Evolutionary conservation across 2,113 vertebrate genomes (phyloP).

Genomic region (Tyrannus savana): DNA sequence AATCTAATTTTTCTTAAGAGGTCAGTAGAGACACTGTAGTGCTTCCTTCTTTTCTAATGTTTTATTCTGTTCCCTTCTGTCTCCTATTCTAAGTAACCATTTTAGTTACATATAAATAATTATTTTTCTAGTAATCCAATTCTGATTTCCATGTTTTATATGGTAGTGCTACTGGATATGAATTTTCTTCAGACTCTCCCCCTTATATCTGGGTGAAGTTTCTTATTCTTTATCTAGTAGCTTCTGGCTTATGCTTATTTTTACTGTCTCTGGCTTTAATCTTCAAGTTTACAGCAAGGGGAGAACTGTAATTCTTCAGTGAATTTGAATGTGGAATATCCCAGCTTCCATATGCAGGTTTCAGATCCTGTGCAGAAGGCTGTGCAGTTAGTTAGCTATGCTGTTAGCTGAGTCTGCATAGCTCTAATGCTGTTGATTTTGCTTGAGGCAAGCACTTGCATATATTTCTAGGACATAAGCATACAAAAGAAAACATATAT

Average conservation of each 20-base stretch:
- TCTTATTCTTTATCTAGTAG: not conserved
- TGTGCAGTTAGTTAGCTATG: not conserved
- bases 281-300: not conserved
- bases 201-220: not conserved
- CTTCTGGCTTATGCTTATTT: constrained; percentile 5
- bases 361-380: not conserved
- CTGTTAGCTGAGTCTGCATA: not conserved
- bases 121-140: constrained; percentile 19
- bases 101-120: constrained; percentile 28
- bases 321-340: not conserved
- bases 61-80: constrained; percentile 66
- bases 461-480: not conserved
- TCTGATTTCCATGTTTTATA: constrained; percentile 30
- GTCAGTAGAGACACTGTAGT: constrained; percentile 68
- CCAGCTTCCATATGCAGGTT: not conserved
- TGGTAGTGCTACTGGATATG: constrained; percentile 10
- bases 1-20: constrained; percentile 70
- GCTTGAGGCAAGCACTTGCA: not conserved
- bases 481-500: not conserved
- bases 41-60: constrained; percentile 61
- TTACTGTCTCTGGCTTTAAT: constrained; percentile 26
- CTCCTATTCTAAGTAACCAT: constrained; percentile 34
- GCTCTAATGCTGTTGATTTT: not conserved
- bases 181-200: not conserved
- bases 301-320: not conserved